Evolutionary conservation across 2,797 vertebrate species (phyloP).

Genomic region (Hippoglossus hippoglossus): DNA sequence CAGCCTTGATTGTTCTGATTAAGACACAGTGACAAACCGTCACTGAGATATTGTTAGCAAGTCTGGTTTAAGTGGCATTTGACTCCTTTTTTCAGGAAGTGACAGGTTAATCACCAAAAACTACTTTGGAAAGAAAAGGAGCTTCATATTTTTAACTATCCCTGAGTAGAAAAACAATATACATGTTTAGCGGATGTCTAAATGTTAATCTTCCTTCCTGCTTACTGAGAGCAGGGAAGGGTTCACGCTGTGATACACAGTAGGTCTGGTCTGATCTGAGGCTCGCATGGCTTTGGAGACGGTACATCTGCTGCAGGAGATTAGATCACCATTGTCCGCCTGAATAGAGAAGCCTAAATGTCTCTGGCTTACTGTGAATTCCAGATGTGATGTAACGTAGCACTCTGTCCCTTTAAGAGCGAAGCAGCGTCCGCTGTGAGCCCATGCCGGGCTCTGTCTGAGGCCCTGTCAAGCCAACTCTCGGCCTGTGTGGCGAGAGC

Average conservation of each 20-base stretch:
- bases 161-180: background rate
- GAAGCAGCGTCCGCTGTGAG: slow-evolving; percentile 42
- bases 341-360: slow-evolving; percentile 51
- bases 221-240: slow-evolving; percentile 18
- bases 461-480: slow-evolving; percentile 45
- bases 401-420: slow-evolving; percentile 62
- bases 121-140: background rate
- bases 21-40: background rate
- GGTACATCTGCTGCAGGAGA: slow-evolving; percentile 58
- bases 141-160: background rate
- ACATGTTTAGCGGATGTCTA: slow-evolving; percentile 19
- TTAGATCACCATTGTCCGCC: slow-evolving; percentile 61
- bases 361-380: slow-evolving; percentile 53
- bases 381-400: slow-evolving; percentile 67
- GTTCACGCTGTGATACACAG: slow-evolving; percentile 46
- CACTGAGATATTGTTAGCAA: too few relatives aligned
- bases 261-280: slow-evolving; percentile 47
- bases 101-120: too few relatives aligned
- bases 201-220: slow-evolving; percentile 49
- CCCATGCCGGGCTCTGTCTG: slow-evolving; percentile 50
- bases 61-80: too few relatives aligned
- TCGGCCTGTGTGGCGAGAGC: slow-evolving; percentile 17
- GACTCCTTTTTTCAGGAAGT: too few relatives aligned
- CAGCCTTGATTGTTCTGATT: background rate
- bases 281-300: slow-evolving; percentile 49